phyloP scores from a whole-genome alignment of 2,797 vertebrate species.

The Anas flavirostris region DNA sequence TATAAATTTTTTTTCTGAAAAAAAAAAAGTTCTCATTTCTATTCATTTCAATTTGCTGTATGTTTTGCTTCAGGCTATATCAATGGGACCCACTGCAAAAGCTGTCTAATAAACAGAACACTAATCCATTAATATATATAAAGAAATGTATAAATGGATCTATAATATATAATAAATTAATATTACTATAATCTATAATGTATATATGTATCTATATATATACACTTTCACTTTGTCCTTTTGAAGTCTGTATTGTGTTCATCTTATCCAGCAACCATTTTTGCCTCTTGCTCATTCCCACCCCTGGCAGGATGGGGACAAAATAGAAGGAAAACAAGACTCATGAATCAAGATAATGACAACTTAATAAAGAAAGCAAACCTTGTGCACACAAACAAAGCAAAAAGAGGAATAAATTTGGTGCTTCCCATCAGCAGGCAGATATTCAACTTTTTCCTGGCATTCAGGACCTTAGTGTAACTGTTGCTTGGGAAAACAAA shows the following conservation, averaged over 20 bases:
- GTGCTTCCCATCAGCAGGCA: not conserved
- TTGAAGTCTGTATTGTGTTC: not conserved
- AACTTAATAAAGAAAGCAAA: not conserved
- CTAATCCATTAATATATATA: not conserved
- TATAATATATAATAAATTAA: too few species aligned
- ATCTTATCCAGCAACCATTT: accelerated
- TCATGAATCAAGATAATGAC: not conserved
- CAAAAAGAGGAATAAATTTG: not conserved
- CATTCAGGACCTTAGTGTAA: not conserved
- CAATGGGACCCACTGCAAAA: not conserved
- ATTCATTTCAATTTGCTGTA: not conserved
- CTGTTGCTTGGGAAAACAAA: not conserved
- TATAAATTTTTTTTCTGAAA: not conserved
- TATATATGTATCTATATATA: not conserved
- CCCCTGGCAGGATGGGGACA: not conserved
- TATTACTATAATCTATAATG: too few species aligned
- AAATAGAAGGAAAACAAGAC: not conserved
- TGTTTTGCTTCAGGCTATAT: not conserved
- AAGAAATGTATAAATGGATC: not conserved
- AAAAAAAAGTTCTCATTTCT: not conserved
- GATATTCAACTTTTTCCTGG: not conserved
- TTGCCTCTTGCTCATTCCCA: not conserved
- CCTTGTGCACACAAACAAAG: not conserved
- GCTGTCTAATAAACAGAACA: not conserved
- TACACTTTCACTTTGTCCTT: not conserved